Evolutionary conservation across 2,113 vertebrate genomes (phyloP).

Genomic region (Myotis brandtii): DNA sequence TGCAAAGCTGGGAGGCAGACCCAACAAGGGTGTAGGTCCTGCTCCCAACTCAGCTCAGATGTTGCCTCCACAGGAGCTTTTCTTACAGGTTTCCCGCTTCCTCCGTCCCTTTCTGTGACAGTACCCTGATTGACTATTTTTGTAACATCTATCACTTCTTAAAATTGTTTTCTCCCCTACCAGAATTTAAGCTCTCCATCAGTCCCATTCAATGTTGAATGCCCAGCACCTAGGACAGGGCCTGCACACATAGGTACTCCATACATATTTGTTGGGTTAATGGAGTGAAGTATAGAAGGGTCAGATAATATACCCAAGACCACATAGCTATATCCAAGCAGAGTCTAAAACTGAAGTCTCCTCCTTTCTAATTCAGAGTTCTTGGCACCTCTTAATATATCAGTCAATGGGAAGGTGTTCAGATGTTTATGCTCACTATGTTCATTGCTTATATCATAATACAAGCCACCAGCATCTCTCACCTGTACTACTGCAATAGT

Average conservation of each 20-base stretch:
- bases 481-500: not conserved
- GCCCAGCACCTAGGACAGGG: not conserved
- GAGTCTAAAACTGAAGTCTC: not conserved
- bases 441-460: not conserved
- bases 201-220: not conserved
- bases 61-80: not conserved
- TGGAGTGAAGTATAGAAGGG: not conserved
- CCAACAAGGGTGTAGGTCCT: not conserved
- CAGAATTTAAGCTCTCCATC: not conserved
- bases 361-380: not conserved
- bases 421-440: not conserved
- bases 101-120: not conserved
- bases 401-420: not conserved
- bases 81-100: not conserved
- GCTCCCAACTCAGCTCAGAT: not conserved
- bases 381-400: not conserved
- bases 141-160: conserved; percentile 5
- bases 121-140: not conserved
- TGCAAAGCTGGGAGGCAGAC: not conserved
- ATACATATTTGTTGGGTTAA: not conserved
- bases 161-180: conserved; percentile 13
- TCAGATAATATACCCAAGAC: not conserved
- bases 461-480: not conserved
- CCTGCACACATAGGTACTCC: not conserved
- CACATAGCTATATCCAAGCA: not conserved